Base-by-base conservation (phyloP, 1,140 invertebrate genomes). In the Drosophila obscura region DNA sequence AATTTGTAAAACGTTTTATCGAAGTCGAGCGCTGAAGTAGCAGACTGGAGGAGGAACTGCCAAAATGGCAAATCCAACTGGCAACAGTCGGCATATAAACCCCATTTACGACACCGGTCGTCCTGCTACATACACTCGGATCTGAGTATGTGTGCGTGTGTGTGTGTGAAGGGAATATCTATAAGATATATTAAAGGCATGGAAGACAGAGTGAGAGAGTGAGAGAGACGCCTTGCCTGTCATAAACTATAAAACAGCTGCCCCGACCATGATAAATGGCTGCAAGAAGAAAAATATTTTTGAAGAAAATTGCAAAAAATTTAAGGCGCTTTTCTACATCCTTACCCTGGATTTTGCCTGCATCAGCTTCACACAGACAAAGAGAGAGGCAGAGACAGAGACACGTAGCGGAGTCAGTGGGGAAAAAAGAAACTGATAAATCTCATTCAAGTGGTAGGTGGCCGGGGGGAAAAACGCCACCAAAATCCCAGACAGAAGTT, bases 1-100 rank as follows among this genome's bases (percentile, higher is more conserved):
- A 85, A 85, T 85, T 85, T 85, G 81, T 85, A 85, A 80, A 85
- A 85, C 81, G 80, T 84, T 84, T 80, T 75, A 74, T 74, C 71
- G 69, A 74, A 83, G 51, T 69, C 35, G 24, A 24, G 11, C 9
- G 59, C 19, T 15, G 39, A 28, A 31, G 22, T 11, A 31, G 22
- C 16, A n/a, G 35, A 39, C 35, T 13, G 35, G 4, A 4, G 35
- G 4, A 43, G 71, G 59, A 79, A 83, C 56, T 84, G 80, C 76
- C 80, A 64, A 75, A 80, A 84, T 73, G 72, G 76, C 72, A 84
- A 73, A 73, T 84, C 71, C 72, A 83, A 78, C 58, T 65, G 66
- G 56, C 73, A 77, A 61, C 77, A 76, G 58, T 67, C 66, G 57
- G 60, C 73, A 82, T 63, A 73, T 35, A 46, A 55, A 41, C 57